Conservation (phyloP, 2,888 invertebrate species). For the Aphodius granarius region DNA sequence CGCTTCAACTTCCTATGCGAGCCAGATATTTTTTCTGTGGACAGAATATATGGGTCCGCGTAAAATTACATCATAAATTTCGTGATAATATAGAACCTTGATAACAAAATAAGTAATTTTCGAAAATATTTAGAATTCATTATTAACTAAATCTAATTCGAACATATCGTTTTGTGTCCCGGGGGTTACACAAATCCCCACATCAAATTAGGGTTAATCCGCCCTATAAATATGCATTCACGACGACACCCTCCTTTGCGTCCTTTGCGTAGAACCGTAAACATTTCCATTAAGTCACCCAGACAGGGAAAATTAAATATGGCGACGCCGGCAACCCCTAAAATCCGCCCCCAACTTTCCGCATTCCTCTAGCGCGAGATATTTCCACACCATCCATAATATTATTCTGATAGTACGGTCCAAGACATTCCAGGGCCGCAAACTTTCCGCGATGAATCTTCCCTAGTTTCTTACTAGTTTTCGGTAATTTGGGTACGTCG, state of each 20-base stretch:
- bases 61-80: background rate
- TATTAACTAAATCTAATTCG: too few species aligned
- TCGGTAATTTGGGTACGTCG: background rate
- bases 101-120: background rate
- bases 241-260: background rate
- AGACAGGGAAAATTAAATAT: background rate
- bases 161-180: background rate
- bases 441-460: background rate
- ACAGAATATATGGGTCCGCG: background rate
- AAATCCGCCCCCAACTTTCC: background rate
- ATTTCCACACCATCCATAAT: background rate
- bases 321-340: background rate
- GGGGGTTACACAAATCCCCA: background rate
- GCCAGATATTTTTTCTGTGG: background rate
- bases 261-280: background rate
- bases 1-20: background rate
- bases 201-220: background rate
- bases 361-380: background rate
- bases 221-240: background rate
- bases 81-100: background rate
- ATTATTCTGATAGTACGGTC: constrained; percentile 9
- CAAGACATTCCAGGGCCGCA: background rate
- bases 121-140: background rate
- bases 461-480: background rate
- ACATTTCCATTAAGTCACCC: background rate